Percentiles rank a stretch among this genome's conserved stretches.
Evolutionary conservation across 2,797 vertebrate genomes (phyloP).

Genomic region (Gymnothorax javanicus): DNA sequence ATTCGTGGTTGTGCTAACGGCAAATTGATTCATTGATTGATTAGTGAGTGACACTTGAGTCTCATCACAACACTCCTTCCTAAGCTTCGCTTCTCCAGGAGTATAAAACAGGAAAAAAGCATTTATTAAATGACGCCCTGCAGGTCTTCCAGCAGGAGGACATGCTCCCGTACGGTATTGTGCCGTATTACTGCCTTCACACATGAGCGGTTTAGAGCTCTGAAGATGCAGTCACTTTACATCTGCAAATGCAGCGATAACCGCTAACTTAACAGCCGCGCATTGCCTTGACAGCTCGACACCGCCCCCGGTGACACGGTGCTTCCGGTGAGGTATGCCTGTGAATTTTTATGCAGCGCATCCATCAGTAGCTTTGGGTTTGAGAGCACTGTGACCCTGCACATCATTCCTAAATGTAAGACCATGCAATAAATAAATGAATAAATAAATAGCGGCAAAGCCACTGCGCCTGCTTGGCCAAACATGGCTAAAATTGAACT

Average conservation of each 20-base stretch:
- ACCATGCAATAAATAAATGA: too few species aligned
- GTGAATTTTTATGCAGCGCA: neutral
- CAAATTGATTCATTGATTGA: too few species aligned
- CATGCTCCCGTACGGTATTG: neutral
- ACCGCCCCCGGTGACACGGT: neutral
- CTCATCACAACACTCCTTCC: too few species aligned
- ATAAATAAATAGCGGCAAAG: too few species aligned
- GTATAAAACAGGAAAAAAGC: too few species aligned
- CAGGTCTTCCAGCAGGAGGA: neutral
- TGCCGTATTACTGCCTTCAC: neutral
- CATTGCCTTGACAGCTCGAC: constrained; percentile 1
- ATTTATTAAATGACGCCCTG: neutral
- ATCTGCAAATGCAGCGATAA: neutral
- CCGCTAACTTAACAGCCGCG: neutral
- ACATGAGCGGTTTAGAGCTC: neutral
- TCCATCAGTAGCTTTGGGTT: neutral
- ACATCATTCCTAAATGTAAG: neutral
- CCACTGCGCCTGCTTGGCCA: too few species aligned
- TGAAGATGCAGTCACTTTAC: constrained; percentile 1
- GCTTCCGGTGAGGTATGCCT: neutral
- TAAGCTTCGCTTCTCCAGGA: too few species aligned
- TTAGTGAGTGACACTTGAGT: too few species aligned
- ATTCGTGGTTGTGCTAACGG: too few species aligned
- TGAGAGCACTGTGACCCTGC: neutral
- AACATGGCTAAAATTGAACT: too few species aligned